phyloP scores from a whole-genome alignment of 2,888 invertebrate species.

The Dynastes maya region DNA sequence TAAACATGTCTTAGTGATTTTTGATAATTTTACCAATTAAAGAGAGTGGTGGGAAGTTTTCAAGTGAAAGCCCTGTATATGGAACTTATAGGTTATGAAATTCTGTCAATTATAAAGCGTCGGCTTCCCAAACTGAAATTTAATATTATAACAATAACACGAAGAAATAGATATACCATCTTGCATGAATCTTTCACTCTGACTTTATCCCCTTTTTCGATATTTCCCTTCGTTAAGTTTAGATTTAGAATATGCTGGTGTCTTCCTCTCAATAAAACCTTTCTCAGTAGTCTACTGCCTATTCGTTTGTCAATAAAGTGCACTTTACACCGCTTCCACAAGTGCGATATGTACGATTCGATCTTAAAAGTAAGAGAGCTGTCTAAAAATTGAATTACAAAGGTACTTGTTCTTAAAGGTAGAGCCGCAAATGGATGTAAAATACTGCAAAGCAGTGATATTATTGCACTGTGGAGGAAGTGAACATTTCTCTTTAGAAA shows the following conservation, averaged over 20 bases:
- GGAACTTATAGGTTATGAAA: no score
- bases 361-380: neutral
- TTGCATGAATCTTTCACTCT: neutral
- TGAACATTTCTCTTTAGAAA: no score
- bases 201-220: neutral
- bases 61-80: no score
- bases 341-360: neutral
- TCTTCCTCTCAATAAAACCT: neutral
- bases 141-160: neutral
- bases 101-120: no score
- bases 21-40: no score
- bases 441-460: neutral
- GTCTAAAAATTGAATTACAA: conserved; percentile 15
- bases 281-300: neutral
- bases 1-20: no score
- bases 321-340: neutral
- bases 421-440: neutral
- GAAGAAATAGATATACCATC: neutral
- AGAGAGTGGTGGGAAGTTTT: no score
- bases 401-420: neutral
- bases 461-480: no score
- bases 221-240: neutral
- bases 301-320: conserved; percentile 16
- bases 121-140: neutral
- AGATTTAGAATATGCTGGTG: neutral